These are phyloP conservation scores for Pao palembangensis DNA, from an alignment of 2,113 vertebrate species.

Conservation along the genomic window DNA sequence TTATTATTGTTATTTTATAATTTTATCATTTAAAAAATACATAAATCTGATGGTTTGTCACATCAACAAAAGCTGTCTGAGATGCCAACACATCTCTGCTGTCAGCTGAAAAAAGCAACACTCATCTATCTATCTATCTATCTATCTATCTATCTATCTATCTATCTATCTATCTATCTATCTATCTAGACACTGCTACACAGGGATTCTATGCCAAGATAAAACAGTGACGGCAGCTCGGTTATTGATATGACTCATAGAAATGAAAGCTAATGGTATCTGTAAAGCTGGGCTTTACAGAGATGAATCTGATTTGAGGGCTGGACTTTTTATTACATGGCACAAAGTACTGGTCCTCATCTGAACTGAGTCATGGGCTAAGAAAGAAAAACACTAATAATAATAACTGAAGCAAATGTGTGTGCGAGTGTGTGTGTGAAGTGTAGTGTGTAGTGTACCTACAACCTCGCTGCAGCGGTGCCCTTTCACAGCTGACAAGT, in stretches of 20 bases:
- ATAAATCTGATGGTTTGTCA: too few relatives aligned
- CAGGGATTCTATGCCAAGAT: slow-evolving; percentile 25
- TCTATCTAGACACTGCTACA: too few relatives aligned
- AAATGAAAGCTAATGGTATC: slow-evolving; percentile 69
- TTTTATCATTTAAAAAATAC: too few relatives aligned
- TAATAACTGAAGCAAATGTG: slow-evolving; percentile 36
- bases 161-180: too few relatives aligned
- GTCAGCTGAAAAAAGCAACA: too few relatives aligned
- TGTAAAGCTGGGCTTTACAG: slow-evolving; percentile 64
- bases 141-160: too few relatives aligned
- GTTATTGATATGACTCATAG: slow-evolving; percentile 72
- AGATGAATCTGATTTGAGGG: slow-evolving; percentile 71
- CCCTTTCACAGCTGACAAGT: slow-evolving; percentile 63
- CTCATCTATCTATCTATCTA: too few relatives aligned
- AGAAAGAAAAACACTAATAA: slow-evolving; percentile 46
- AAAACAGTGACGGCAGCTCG: slow-evolving; percentile 54
- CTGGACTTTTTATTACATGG: slow-evolving; percentile 65
- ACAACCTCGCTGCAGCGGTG: slow-evolving; percentile 51
- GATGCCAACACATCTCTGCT: too few relatives aligned
- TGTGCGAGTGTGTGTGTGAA: neutral
- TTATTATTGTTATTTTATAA: too few relatives aligned
- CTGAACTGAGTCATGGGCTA: slow-evolving; percentile 56
- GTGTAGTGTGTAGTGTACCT: slow-evolving; percentile 11
- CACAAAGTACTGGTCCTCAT: slow-evolving; percentile 55
- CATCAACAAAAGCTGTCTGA: too few relatives aligned